These are phyloP conservation scores for Drosophila fungiperda DNA, from an alignment of 2,888 invertebrate species.

Conservation along the genomic window DNA sequence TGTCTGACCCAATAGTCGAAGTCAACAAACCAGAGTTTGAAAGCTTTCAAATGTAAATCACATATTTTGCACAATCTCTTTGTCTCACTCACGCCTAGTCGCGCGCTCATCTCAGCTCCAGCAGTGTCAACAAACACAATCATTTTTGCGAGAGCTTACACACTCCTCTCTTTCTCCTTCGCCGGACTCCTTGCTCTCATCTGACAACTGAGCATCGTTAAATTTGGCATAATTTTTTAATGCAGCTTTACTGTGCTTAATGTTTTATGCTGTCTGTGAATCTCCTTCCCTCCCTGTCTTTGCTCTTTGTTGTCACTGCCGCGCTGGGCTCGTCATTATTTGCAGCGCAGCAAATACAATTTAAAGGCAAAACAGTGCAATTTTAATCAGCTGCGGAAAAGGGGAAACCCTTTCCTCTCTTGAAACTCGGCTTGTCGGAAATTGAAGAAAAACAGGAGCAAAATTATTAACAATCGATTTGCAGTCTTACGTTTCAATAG, in stretches of 20 bases:
- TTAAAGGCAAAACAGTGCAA: slow-evolving; percentile 33
- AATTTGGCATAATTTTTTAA: slow-evolving; percentile 43
- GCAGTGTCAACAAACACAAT: slow-evolving; percentile 10
- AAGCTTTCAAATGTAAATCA: background rate
- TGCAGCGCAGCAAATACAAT: slow-evolving; percentile 27
- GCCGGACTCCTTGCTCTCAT: slow-evolving; percentile 20
- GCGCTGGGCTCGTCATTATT: slow-evolving; percentile 30
- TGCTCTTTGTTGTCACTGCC: background rate
- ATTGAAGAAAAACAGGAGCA: slow-evolving; percentile 20
- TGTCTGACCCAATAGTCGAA: background rate
- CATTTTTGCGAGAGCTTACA: slow-evolving; percentile 43
- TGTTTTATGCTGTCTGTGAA: slow-evolving; percentile 39
- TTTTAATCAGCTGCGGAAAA: slow-evolving; percentile 45
- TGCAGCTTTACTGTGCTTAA: slow-evolving; percentile 46
- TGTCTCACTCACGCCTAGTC: background rate
- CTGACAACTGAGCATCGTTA: slow-evolving; percentile 23
- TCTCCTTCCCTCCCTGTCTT: background rate
- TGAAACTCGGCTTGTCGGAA: slow-evolving; percentile 12
- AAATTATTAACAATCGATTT: slow-evolving; percentile 13
- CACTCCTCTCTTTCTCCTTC: slow-evolving; percentile 20
- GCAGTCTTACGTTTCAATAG: slow-evolving; percentile 27
- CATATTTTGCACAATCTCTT: background rate
- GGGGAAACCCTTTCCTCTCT: slow-evolving; percentile 16
- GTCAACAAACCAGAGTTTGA: background rate
- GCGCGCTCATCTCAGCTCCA: slow-evolving; percentile 31